Evolutionary conservation across 2,888 invertebrate species (phyloP), one percentile per base, ranked within the genome.

Genomic region (Campoplex nolae): DNA sequence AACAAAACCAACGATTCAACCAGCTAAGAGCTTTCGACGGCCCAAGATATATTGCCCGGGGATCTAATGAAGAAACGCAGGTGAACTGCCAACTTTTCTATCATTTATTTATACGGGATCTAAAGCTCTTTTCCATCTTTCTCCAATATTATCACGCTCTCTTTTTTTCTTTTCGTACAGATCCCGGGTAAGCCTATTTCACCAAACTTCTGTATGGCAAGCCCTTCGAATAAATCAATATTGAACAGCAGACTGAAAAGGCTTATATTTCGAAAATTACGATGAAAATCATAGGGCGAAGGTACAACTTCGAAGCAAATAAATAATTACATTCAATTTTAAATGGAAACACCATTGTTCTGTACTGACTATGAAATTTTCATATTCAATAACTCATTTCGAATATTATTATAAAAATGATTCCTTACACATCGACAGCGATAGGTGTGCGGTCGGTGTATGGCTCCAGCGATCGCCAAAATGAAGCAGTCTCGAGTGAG

Each of bases 31-130:
- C 76, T 77, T 51, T 77, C 65, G 32, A 13, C 35, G 51, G n/a
- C 45, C n/a, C 11, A 28, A 48, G 13, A 48, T n/a, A 48, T 65
- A 65, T 62, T 75, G 76, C 48, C 65, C 16, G 32, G 0, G 3
- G 13, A 58, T 38, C 8, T 42, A 45, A 45, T 13, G 16, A 42
- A 8, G 35, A 48, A 32, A 45, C 35, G 28, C 28, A 65, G 58
- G 28, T 18, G 45, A 16, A 56, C 18, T 38, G 58, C 28, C 13
- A 38, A 56, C 67, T 38, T 78, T 78, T 48, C 73, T 65, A 79
- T 79, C n/a, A 79, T 74, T 84, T 79, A 83, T 83, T 83, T 77
- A 70, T 75, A 84, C 28, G 51, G 18, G 18, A 3, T 51, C 51
- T 51, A 58, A 75, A 84, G 68, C 68, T 58, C 42, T 73, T 68